Evolutionary conservation across 2,113 vertebrate genomes (phyloP).

Genomic region (Probosciger aterrimus): DNA sequence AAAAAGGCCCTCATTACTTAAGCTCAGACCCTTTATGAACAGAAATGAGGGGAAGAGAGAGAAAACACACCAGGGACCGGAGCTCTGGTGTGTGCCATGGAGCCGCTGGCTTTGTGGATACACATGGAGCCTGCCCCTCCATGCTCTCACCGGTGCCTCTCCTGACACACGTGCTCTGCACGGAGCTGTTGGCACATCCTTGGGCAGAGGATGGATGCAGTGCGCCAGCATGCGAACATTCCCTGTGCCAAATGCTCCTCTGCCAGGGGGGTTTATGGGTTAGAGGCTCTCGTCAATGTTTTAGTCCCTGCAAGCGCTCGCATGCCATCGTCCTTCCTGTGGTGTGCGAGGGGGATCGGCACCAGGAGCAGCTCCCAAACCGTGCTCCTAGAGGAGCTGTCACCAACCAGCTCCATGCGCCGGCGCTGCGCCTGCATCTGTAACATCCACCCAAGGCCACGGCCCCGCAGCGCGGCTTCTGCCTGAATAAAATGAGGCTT

Average conservation of each 20-base stretch:
- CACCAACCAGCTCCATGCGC: neutral
- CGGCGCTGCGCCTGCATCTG: neutral
- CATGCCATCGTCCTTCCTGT: fast-evolving
- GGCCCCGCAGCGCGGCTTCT: fast-evolving
- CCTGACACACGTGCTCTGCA: fast-evolving
- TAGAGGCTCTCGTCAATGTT: neutral
- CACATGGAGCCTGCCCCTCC: neutral
- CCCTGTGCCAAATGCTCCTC: neutral
- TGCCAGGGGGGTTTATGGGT: neutral
- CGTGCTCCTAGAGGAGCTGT: fast-evolving
- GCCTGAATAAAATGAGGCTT: neutral
- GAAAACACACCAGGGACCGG: neutral
- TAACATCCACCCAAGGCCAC: neutral
- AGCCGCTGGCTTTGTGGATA: neutral
- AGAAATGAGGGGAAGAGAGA: slow-evolving; percentile 35
- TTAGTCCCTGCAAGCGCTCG: neutral
- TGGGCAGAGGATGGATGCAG: neutral
- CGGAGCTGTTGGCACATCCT: fast-evolving
- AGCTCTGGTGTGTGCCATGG: neutral
- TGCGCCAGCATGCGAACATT: fast-evolving
- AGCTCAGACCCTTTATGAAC: slow-evolving; percentile 58
- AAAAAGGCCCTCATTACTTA: slow-evolving; percentile 63
- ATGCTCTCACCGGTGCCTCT: fast-evolving
- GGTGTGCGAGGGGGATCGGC: fast-evolving
- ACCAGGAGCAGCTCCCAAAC: neutral